These are phyloP conservation scores for Montipora efflorescens DNA, from an alignment of 64 coral and sea anemone genomes.

Conservation along the genomic window DNA sequence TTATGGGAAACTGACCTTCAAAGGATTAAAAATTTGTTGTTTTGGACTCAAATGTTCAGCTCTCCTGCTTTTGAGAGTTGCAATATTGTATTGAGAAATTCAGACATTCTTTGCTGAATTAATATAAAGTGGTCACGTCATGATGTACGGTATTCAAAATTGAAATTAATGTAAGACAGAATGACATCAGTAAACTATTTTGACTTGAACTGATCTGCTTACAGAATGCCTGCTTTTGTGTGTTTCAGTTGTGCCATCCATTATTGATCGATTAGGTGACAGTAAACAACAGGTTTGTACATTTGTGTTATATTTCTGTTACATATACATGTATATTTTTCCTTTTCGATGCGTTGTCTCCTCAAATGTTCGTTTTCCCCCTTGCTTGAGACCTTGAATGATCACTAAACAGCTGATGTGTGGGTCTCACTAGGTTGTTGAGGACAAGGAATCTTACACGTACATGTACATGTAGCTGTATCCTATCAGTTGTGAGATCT, in stretches of 20 bases:
- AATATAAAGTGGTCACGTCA: neutral
- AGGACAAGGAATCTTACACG: too few species aligned
- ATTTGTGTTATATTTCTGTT: neutral
- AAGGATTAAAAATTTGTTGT: too few species aligned
- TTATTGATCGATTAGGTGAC: constrained; percentile 96
- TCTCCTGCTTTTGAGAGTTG: too few species aligned
- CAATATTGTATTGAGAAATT: neutral
- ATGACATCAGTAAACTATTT: neutral
- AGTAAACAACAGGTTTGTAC: constrained; percentile 90
- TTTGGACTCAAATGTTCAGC: too few species aligned
- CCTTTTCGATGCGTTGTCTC: neutral
- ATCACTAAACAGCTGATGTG: too few species aligned
- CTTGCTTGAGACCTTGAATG: too few species aligned
- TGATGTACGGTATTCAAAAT: neutral
- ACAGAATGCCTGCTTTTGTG: constrained; percentile 9
- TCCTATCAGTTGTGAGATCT: too few species aligned
- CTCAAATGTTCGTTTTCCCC: too few species aligned
- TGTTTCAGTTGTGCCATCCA: constrained; percentile 88
- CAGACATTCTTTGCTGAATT: neutral
- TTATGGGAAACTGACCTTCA: too few species aligned
- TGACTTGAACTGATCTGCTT: neutral
- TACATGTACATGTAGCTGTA: too few species aligned
- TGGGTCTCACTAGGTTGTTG: too few species aligned
- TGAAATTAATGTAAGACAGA: neutral
- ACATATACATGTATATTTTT: neutral